These are phyloP conservation scores for Podarcis raffonei DNA, from an alignment of 2,113 vertebrate genomes.

Conservation along the genomic window DNA sequence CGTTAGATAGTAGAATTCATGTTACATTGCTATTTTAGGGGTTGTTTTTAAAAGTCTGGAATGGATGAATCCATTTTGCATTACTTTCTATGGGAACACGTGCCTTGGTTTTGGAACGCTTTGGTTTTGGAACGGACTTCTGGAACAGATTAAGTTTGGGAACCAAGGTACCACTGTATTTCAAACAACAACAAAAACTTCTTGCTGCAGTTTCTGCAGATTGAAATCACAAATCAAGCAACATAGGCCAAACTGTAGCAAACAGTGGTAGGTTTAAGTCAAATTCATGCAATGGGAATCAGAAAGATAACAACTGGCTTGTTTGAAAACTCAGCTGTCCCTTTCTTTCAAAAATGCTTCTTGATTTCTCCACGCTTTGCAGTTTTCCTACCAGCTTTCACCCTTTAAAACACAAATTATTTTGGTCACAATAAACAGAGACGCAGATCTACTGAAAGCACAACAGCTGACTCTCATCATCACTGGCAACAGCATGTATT, in stretches of 20 bases:
- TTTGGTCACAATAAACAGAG: constrained; percentile 58
- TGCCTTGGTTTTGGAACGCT: too few species aligned
- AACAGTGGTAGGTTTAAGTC: neutral
- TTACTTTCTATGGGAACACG: too few species aligned
- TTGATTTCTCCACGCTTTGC: constrained; percentile 11
- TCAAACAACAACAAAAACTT: neutral
- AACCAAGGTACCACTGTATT: neutral
- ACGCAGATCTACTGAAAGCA: constrained; percentile 53
- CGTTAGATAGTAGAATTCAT: too few species aligned
- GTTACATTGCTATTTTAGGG: too few species aligned
- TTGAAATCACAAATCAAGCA: neutral
- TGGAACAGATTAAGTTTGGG: too few species aligned
- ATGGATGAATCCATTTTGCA: too few species aligned
- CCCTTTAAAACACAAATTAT: constrained; percentile 54
- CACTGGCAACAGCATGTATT: constrained; percentile 1
- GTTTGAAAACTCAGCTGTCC: constrained; percentile 68
- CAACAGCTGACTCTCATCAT: constrained; percentile 42
- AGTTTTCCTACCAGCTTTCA: constrained; percentile 35
- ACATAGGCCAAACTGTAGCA: neutral
- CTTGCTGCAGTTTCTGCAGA: neutral
- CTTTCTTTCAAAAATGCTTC: constrained; percentile 62
- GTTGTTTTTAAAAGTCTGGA: too few species aligned
- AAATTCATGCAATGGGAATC: neutral
- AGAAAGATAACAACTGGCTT: constrained; percentile 34
- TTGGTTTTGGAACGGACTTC: too few species aligned